phyloP scores from a whole-genome alignment of 2,113 vertebrate species.

The Electrona antarctica region DNA sequence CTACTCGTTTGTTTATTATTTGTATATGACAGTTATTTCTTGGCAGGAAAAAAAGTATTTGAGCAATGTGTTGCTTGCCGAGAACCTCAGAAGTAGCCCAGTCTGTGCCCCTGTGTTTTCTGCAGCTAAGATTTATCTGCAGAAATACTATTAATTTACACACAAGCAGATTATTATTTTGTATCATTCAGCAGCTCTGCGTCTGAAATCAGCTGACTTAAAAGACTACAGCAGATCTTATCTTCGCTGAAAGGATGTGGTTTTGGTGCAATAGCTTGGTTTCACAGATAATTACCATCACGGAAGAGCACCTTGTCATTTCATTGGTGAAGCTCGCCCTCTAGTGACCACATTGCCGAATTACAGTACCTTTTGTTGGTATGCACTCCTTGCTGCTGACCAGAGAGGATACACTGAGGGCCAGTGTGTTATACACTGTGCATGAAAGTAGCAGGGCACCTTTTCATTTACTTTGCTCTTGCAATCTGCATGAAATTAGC shows the following conservation, averaged over 20 bases:
- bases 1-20: background rate
- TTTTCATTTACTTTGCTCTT: too few relatives aligned
- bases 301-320: background rate
- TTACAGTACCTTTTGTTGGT: background rate
- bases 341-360: conserved; percentile 37
- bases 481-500: too few relatives aligned
- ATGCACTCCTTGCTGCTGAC: background rate
- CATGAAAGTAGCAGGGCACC: too few relatives aligned
- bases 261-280: conserved; percentile 9
- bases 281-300: background rate
- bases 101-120: background rate
- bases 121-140: background rate
- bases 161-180: too few relatives aligned
- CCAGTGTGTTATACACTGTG: too few relatives aligned
- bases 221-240: conserved; percentile 22
- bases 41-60: background rate
- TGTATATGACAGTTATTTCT: background rate
- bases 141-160: background rate
- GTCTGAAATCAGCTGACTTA: conserved; percentile 10
- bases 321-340: conserved; percentile 30
- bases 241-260: conserved; percentile 39
- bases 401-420: background rate
- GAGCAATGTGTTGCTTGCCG: background rate
- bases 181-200: conserved; percentile 1
- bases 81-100: background rate